These are phyloP conservation scores for Drosophila mauritiana DNA, from an alignment of 1,140 invertebrate species.

Conservation along the genomic window DNA sequence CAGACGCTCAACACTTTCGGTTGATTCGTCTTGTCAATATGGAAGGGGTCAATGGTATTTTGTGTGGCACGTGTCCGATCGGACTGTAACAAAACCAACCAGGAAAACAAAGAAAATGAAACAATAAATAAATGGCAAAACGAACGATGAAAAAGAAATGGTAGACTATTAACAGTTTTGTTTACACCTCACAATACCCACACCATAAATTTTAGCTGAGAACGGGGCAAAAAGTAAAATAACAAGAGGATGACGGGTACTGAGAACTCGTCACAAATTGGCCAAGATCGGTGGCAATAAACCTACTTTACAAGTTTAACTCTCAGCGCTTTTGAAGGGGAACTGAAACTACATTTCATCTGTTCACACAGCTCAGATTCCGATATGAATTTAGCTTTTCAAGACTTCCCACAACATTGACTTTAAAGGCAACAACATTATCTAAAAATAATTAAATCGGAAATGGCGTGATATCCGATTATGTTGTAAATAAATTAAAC, in stretches of 20 bases:
- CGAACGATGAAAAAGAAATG: conserved; percentile 59
- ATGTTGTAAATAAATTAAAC: neutral
- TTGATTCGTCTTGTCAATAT: conserved; percentile 48
- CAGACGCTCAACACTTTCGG: conserved; percentile 16
- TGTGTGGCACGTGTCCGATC: conserved; percentile 65
- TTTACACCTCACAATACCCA: conserved; percentile 55
- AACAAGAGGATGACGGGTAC: neutral
- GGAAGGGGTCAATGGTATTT: conserved; percentile 64
- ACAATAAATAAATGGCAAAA: conserved; percentile 64
- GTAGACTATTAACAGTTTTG: conserved; percentile 71
- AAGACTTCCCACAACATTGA: no score
- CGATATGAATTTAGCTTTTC: no score
- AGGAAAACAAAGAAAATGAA: conserved; percentile 53
- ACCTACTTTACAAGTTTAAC: conserved; percentile 5
- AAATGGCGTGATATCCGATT: neutral
- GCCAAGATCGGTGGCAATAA: conserved; percentile 25
- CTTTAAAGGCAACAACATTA: no score
- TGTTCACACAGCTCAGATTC: neutral
- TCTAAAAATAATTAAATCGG: no score
- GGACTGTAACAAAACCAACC: conserved; percentile 28
- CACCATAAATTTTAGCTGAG: conserved; percentile 54
- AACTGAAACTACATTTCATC: conserved; percentile 11
- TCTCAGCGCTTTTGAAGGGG: neutral
- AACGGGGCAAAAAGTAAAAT: conserved; percentile 36
- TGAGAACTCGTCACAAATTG: conserved; percentile 20